Evolutionary conservation across 1,140 invertebrate species (phyloP).

Genomic region (Papilio polyxenes): DNA sequence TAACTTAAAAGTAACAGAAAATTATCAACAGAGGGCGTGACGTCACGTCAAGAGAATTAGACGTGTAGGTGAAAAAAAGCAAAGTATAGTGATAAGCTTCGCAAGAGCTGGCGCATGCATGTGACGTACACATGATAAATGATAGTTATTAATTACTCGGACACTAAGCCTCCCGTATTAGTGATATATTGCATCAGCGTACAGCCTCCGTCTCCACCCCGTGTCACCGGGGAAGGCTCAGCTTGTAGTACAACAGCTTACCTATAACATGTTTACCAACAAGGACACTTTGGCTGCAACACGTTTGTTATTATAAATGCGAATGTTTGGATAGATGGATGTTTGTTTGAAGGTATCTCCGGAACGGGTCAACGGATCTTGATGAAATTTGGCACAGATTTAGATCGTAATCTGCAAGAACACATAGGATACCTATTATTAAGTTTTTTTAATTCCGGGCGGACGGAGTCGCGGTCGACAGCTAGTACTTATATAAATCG

Average conservation of each 20-base stretch:
- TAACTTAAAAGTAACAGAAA: too few relatives aligned
- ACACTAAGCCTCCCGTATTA: neutral
- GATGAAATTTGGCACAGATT: too few relatives aligned
- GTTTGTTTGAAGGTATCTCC: too few relatives aligned
- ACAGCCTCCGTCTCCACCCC: neutral
- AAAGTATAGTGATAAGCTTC: neutral
- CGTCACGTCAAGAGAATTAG: neutral
- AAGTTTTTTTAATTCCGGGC: too few relatives aligned
- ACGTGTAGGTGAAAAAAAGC: neutral
- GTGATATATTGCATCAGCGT: slow-evolving; percentile 1
- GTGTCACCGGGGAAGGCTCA: neutral
- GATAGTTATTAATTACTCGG: slow-evolving; percentile 10
- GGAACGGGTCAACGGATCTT: too few relatives aligned
- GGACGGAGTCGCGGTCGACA: too few relatives aligned
- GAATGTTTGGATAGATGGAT: too few relatives aligned
- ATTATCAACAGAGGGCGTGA: neutral
- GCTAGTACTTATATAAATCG: too few relatives aligned
- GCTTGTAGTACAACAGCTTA: neutral
- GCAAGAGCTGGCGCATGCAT: neutral
- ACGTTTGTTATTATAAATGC: too few relatives aligned
- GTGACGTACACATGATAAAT: neutral
- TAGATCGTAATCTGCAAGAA: too few relatives aligned
- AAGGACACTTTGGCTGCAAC: neutral
- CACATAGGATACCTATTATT: too few relatives aligned
- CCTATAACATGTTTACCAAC: neutral